These are phyloP conservation scores for Opisthocomus hoazin DNA, from an alignment of 2,113 vertebrate species.

Conservation along the genomic window DNA sequence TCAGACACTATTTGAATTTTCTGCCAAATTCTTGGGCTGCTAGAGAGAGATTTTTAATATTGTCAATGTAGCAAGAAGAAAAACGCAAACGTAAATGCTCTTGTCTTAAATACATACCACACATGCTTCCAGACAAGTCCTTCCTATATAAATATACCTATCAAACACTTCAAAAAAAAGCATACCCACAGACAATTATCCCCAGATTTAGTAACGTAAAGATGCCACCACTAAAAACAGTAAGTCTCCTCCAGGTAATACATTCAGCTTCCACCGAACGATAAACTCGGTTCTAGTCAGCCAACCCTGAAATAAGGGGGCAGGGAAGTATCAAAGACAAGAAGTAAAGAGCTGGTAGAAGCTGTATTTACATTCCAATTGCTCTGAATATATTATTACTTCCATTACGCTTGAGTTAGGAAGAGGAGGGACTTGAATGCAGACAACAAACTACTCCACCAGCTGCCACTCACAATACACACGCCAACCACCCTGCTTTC, in stretches of 20 bases:
- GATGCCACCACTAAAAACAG: neutral
- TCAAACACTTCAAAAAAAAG: neutral
- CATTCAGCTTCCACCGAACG: neutral
- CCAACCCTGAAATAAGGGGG: neutral
- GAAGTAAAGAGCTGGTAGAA: rapidly evolving
- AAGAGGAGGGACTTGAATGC: neutral
- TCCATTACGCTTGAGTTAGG: neutral
- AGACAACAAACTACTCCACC: neutral
- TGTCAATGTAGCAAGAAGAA: neutral
- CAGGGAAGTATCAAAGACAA: neutral
- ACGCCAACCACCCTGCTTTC: neutral
- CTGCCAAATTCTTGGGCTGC: neutral
- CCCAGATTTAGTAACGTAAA: neutral
- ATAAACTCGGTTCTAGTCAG: neutral
- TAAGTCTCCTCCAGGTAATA: neutral
- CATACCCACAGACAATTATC: neutral
- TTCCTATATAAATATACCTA: neutral
- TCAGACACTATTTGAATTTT: neutral
- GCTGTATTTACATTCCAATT: neutral
- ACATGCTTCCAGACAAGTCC: neutral
- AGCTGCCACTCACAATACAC: neutral
- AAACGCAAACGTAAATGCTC: neutral
- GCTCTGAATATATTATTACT: neutral
- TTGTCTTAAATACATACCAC: neutral
- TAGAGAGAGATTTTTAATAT: neutral